Evolutionary conservation across 92 coral and sea anemone species (phyloP).

Genomic region (Heliopora coerulea): DNA sequence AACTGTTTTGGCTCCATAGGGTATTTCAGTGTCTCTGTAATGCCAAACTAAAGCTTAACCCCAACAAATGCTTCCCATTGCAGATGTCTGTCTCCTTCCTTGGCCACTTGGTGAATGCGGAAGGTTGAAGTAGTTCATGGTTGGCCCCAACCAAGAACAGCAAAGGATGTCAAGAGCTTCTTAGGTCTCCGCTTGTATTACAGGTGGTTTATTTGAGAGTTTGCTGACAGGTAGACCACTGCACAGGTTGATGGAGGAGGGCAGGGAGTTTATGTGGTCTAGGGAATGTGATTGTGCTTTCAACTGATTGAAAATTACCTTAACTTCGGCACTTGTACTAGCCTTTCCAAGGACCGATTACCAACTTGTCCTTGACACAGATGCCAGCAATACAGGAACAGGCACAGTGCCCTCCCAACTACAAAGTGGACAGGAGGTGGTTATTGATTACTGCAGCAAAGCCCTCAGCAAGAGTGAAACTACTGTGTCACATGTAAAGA

Average conservation of each 20-base stretch:
- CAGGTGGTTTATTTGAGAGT: constrained; percentile 36
- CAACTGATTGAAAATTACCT: constrained; percentile 17
- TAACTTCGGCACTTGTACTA: constrained; percentile 40
- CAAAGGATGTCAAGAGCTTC: constrained; percentile 24
- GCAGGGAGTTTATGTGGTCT: constrained; percentile 40
- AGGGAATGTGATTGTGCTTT: constrained; percentile 31
- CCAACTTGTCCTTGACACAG: constrained; percentile 50
- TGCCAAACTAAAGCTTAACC: constrained; percentile 49
- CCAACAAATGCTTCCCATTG: constrained; percentile 53
- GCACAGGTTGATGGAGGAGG: constrained; percentile 27
- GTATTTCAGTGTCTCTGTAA: constrained; percentile 33
- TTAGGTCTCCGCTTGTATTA: constrained; percentile 44
- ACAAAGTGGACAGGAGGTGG: constrained; percentile 37
- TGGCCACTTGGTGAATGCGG: constrained; percentile 51
- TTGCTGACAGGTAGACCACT: constrained; percentile 34
- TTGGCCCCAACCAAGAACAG: constrained; percentile 32
- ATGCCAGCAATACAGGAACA: constrained; percentile 49
- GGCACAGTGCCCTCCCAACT: constrained; percentile 53
- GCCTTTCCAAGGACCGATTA: constrained; percentile 30
- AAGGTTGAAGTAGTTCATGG: constrained; percentile 17
- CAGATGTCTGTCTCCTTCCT: constrained; percentile 37
- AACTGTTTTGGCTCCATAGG: constrained; percentile 30
- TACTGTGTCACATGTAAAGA: constrained; percentile 49
- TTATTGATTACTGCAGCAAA: constrained; percentile 45
- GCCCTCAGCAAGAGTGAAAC: constrained; percentile 47